These are phyloP conservation scores for Cosmia pyralina DNA, from an alignment of 2,888 invertebrate species.

Conservation along the genomic window DNA sequence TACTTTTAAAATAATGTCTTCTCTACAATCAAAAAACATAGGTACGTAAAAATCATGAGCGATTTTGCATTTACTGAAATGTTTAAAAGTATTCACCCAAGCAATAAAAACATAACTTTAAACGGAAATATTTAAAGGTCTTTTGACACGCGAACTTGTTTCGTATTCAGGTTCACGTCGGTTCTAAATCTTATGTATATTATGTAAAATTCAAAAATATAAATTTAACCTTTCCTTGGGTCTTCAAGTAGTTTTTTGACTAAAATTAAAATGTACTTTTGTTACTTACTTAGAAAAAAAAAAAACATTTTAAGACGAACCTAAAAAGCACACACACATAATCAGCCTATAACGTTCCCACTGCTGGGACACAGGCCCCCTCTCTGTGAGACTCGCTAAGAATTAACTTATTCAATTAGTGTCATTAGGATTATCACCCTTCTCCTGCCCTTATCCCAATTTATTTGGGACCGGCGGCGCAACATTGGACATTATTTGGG, in stretches of 20 bases:
- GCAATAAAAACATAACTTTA: constrained; percentile 73
- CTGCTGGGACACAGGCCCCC: no score
- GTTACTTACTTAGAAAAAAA: not conserved
- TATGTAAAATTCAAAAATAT: constrained; percentile 14
- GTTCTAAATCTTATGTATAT: constrained; percentile 30
- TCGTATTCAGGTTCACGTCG: constrained; percentile 63
- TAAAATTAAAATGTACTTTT: constrained; percentile 1
- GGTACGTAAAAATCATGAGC: not conserved
- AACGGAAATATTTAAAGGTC: constrained; percentile 75
- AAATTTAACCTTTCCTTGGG: constrained; percentile 18
- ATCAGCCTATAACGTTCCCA: no score
- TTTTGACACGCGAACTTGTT: constrained; percentile 74
- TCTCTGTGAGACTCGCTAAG: no score
- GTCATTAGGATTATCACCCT: no score
- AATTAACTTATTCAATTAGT: not conserved
- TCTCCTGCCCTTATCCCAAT: no score
- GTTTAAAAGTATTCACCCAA: constrained; percentile 37
- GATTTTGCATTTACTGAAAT: constrained; percentile 46
- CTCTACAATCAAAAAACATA: not conserved
- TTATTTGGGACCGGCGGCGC: no score
- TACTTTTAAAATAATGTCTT: no score
- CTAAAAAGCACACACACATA: no score
- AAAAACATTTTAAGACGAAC: not conserved
- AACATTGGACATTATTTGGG: no score
- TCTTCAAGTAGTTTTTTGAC: not conserved